Evolutionary conservation across 2,797 vertebrate species (phyloP).

Genomic region (Psittacula derbiana): DNA sequence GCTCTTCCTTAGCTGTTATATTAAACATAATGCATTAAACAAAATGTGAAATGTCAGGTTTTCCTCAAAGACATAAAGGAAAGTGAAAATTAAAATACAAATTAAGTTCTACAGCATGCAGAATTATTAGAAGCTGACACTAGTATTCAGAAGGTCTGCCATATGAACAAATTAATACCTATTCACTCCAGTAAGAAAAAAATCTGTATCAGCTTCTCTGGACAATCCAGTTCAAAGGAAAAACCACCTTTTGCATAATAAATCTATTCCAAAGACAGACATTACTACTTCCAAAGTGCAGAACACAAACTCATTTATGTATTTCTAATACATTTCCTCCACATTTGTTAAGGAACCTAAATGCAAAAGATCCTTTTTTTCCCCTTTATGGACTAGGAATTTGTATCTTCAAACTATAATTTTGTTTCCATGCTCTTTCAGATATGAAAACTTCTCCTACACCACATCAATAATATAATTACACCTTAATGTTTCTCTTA

Average conservation of each 20-base stretch:
- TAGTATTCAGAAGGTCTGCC: neutral
- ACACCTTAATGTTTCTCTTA: constrained; percentile 36
- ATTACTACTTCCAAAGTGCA: neutral
- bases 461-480: constrained; percentile 34
- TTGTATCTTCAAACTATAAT: neutral
- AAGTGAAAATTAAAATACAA: neutral
- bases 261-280: neutral
- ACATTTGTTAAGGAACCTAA: neutral
- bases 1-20: neutral
- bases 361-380: neutral
- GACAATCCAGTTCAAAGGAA: neutral
- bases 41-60: neutral
- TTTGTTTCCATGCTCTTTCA: constrained; percentile 32
- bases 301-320: neutral
- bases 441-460: neutral
- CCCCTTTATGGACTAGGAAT: neutral
- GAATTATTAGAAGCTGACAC: neutral
- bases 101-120: neutral
- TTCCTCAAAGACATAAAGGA: neutral
- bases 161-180: neutral
- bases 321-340: neutral
- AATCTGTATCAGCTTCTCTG: neutral
- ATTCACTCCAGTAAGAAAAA: neutral
- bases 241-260: neutral
- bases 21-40: neutral